phyloP scores from a whole-genome alignment of 1,140 invertebrate genomes.

The Atta texana region DNA sequence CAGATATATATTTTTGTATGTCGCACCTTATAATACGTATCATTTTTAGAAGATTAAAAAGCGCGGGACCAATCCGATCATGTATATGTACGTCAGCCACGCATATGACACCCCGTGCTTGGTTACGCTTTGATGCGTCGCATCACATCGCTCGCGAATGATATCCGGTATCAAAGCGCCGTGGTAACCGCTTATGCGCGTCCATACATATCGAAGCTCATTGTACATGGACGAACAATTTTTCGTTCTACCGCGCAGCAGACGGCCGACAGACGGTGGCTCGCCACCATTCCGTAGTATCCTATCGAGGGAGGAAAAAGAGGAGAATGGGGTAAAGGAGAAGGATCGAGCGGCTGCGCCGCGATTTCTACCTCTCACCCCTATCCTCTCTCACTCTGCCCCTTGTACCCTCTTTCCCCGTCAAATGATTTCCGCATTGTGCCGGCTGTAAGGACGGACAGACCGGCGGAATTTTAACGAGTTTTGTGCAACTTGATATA shows the following conservation, averaged over 20 bases:
- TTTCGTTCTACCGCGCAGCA: conserved; percentile 51
- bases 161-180: conserved; percentile 59
- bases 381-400: neutral
- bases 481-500: conserved; percentile 81
- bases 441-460: conserved; percentile 77
- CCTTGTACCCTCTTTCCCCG: conserved; percentile 7
- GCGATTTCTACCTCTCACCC: conserved; percentile 23
- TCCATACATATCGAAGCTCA: conserved; percentile 49
- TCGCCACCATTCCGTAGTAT: conserved; percentile 15
- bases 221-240: conserved; percentile 60
- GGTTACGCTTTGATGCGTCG: conserved; percentile 34
- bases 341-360: conserved; percentile 16
- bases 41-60: conserved; percentile 40
- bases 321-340: neutral
- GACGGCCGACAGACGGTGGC: conserved; percentile 52
- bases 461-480: conserved; percentile 82
- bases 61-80: conserved; percentile 13
- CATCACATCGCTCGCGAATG: conserved; percentile 2
- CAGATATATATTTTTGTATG: neutral
- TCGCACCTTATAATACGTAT: conserved; percentile 7
- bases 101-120: neutral
- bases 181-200: conserved; percentile 9
- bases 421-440: conserved; percentile 80
- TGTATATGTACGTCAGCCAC: neutral
- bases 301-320: conserved; percentile 19